Conservation (phyloP, 2,888 invertebrate species). For the Drosophila birchii region DNA sequence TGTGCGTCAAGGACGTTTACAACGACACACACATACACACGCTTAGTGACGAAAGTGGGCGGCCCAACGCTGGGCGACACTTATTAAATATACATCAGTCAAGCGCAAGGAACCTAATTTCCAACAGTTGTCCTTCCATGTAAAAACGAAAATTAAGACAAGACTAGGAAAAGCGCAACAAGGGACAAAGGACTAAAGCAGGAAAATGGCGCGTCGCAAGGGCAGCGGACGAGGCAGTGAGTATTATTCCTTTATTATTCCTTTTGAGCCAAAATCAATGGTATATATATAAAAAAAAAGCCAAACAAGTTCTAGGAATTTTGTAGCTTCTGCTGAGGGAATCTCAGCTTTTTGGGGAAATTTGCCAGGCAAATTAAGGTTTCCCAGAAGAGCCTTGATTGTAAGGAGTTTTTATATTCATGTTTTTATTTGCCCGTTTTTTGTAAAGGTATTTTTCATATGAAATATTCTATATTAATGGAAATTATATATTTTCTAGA, state of each 20-base stretch:
- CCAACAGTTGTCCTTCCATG: slow-evolving; percentile 24
- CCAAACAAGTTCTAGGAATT: slow-evolving; percentile 9
- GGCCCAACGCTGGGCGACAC: slow-evolving; percentile 24
- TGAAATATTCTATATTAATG: no score
- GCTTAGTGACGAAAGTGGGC: slow-evolving; percentile 40
- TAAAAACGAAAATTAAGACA: slow-evolving; percentile 16
- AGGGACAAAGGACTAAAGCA: slow-evolving; percentile 17
- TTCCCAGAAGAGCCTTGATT: neutral
- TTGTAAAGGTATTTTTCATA: no score
- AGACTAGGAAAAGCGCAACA: slow-evolving; percentile 25
- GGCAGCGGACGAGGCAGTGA: slow-evolving; percentile 82
- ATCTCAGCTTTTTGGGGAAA: neutral
- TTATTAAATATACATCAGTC: slow-evolving; percentile 62
- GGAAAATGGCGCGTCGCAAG: slow-evolving; percentile 79
- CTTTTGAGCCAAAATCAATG: neutral
- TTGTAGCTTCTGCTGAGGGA: neutral
- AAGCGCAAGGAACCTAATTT: slow-evolving; percentile 43
- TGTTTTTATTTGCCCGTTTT: neutral
- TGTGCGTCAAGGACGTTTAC: slow-evolving; percentile 46
- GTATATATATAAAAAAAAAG: neutral
- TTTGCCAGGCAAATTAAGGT: neutral
- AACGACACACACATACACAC: slow-evolving; percentile 10
- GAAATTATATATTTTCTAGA: no score
- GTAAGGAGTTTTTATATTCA: neutral
- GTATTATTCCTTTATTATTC: slow-evolving; percentile 45